A percentile compares a stretch with the other conserved stretches of the same genome.
Conservation (phyloP, 2,797 vertebrate genomes). For the Micropoecilia bifurca region DNA sequence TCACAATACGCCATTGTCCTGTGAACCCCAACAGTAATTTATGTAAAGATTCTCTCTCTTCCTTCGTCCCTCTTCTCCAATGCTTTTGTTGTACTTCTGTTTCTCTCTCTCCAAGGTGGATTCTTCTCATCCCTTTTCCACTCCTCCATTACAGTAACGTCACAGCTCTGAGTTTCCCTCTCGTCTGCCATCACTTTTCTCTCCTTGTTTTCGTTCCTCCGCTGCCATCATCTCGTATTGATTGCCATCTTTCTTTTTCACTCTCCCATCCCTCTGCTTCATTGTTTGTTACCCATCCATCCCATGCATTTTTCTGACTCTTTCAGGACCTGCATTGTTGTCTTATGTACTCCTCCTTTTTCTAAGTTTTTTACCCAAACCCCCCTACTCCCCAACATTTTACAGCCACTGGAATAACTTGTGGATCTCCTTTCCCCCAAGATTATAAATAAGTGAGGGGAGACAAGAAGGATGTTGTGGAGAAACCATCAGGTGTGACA, state of each 20-base stretch:
- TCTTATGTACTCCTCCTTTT: constrained; percentile 35
- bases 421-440: constrained; percentile 27
- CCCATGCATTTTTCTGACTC: constrained; percentile 25
- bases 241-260: constrained; percentile 61
- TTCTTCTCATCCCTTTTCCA: constrained; percentile 37
- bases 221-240: constrained; percentile 43
- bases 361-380: constrained; percentile 15
- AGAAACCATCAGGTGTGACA: constrained; percentile 21
- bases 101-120: constrained; percentile 35
- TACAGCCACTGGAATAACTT: constrained; percentile 51
- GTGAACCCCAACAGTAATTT: constrained; percentile 77
- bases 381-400: constrained; percentile 8
- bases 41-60: constrained; percentile 80
- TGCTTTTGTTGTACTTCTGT: constrained; percentile 70
- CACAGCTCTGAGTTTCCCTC: constrained; percentile 59
- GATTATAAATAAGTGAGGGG: constrained; percentile 45
- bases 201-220: constrained; percentile 32
- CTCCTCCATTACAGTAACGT: constrained; percentile 45
- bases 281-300: constrained; percentile 55
- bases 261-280: constrained; percentile 45
- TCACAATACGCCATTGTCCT: constrained; percentile 83
- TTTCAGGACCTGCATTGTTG: constrained; percentile 49
- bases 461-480: constrained; percentile 23
- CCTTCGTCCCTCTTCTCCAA: constrained; percentile 59
- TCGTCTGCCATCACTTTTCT: constrained; percentile 57